Percentiles rank a stretch among this genome's conserved stretches.
Conservation (phyloP, 2,888 invertebrate genomes). For the Agriopis marginaria region DNA sequence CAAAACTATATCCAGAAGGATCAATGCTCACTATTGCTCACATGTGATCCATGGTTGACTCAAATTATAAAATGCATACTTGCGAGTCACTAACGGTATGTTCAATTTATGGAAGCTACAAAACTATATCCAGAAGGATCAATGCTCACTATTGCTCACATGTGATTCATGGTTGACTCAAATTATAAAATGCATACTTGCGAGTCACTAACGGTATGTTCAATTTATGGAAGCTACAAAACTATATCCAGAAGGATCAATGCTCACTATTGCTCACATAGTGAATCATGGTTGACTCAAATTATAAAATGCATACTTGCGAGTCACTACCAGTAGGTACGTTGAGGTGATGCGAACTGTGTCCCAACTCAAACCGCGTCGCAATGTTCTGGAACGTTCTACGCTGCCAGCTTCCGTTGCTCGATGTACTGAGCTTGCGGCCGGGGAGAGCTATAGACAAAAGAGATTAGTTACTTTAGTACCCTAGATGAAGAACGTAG, state of each 20-base stretch:
- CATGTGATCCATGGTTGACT: not conserved
- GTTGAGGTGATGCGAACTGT: conserved; percentile 62
- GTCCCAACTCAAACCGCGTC: conserved; percentile 74
- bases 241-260: too few species aligned
- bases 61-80: conserved; percentile 62
- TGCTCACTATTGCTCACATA: not conserved
- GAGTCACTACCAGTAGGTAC: conserved; percentile 74
- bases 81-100: conserved; percentile 79
- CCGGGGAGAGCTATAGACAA: conserved; percentile 67
- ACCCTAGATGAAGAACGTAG: not conserved
- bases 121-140: too few species aligned
- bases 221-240: conserved; percentile 50
- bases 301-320: conserved; percentile 73
- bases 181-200: conserved; percentile 72
- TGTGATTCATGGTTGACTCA: not conserved
- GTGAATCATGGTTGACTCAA: not conserved
- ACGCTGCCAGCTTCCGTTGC: conserved; percentile 86
- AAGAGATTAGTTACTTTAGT: not conserved
- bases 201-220: conserved; percentile 63
- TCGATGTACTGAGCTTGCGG: conserved; percentile 77
- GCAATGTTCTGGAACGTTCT: conserved; percentile 86
- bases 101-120: conserved; percentile 60
- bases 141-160: too few species aligned
- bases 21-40: too few species aligned
- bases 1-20: too few species aligned